Percentiles rank a stretch among this genome's conserved stretches.
phyloP scores from a whole-genome alignment of 2,797 vertebrate genomes.

The Sciurus vulgaris region DNA sequence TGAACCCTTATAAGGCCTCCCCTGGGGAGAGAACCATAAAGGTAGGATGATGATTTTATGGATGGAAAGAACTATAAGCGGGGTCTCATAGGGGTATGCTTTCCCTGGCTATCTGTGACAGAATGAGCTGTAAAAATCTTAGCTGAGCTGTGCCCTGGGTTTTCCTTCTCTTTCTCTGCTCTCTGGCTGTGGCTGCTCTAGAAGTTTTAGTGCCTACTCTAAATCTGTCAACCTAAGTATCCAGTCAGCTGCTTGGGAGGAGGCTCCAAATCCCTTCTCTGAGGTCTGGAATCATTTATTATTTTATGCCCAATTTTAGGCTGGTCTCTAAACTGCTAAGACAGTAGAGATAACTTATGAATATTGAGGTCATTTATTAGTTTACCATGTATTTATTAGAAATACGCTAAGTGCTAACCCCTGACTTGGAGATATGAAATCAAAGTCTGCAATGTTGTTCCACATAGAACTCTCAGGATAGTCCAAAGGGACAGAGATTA shows the following conservation, averaged over 20 bases:
- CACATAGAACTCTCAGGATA: background rate
- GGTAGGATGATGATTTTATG: slow-evolving; percentile 63
- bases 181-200: background rate
- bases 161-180: slow-evolving; percentile 12
- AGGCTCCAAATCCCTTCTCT: background rate
- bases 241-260: background rate
- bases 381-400: background rate
- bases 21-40: slow-evolving; percentile 44
- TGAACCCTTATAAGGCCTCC: background rate
- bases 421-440: background rate
- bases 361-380: background rate
- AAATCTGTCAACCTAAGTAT: slow-evolving; percentile 66
- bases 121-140: slow-evolving; percentile 2
- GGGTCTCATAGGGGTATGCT: background rate
- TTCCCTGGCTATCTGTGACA: slow-evolving; percentile 61
- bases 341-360: background rate
- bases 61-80: slow-evolving; percentile 20
- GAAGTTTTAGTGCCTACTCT: slow-evolving; percentile 64
- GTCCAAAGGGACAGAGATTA: background rate
- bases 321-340: background rate
- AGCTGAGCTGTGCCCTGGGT: background rate
- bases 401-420: background rate
- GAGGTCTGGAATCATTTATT: slow-evolving; percentile 10
- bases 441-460: background rate
- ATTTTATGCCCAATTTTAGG: background rate